Percentiles rank a stretch among this genome's conserved stretches.
Conservation (phyloP, 2,113 vertebrate genomes). For the Chrysochloris asiatica region DNA sequence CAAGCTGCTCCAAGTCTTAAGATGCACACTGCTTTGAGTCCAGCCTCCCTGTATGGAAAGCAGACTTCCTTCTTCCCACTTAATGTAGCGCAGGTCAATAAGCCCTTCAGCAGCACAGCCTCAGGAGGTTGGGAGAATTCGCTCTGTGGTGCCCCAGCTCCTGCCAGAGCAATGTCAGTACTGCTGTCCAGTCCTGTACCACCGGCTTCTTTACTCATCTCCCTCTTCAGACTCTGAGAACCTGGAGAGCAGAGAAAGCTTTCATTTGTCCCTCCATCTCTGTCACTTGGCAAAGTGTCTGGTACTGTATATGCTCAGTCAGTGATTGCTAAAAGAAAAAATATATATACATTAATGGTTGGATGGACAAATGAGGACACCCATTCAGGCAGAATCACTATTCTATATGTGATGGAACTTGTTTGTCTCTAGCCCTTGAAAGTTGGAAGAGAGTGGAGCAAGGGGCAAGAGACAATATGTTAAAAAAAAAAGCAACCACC, state of each 20-base stretch:
- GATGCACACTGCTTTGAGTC: not conserved
- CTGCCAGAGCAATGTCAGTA: rapidly evolving
- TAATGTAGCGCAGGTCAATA: not conserved
- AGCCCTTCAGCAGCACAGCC: not conserved
- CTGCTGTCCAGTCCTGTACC: no score
- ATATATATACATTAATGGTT: not conserved
- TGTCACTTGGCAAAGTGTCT: not conserved
- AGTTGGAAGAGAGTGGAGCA: no score
- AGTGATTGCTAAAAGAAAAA: not conserved
- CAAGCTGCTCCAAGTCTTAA: not conserved
- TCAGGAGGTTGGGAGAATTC: not conserved
- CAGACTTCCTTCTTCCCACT: not conserved
- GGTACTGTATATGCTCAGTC: not conserved
- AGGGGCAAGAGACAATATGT: no score
- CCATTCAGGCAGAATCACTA: not conserved
- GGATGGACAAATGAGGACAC: not conserved
- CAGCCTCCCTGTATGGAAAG: not conserved
- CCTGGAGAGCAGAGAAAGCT: not conserved
- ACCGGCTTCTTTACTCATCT: not conserved
- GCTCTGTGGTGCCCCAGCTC: not conserved
- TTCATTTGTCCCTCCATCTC: not conserved
- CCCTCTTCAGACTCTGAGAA: not conserved
- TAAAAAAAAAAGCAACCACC: no score
- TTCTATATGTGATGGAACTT: not conserved
- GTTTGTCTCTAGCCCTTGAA: not conserved